Base-by-base conservation (phyloP, 2,113 vertebrate genomes). In the Ctenodactylus gundi region DNA sequence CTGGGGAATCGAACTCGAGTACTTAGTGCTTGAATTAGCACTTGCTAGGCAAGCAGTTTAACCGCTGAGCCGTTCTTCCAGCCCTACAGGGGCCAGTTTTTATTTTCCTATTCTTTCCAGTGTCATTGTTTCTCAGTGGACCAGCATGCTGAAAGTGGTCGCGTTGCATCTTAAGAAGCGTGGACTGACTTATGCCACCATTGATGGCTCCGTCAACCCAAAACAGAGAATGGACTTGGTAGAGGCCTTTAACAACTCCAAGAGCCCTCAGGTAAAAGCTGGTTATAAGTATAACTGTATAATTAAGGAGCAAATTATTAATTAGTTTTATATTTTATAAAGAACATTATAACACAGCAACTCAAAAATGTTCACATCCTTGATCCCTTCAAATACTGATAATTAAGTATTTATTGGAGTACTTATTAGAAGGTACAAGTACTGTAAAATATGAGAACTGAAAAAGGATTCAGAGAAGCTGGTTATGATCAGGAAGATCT, bases 121-220 rank as follows among this genome's bases (percentile, higher is more conserved):
- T 58, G 99, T 99, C 93, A 98, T 99, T 34, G 99, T 99, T 76
- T 99, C 99, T 44, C 99, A 99, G 97, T 99, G 99, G 99, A 99
- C 99, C 2, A 99, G 99, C 96, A 99, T 99, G 99, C 97, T 99
- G 82, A 97, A 90, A 6, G 98, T 99, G 10, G 99, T 99, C 58
- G 99, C 99, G 0, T 89, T 98, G 76, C 99, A 99, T 72, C 98
- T 99, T 68, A 92, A 93, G 92, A 96, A 29, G 36, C 97, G 98
- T 3, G 98, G 98, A 27, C 94, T 99, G 85, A 98, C 94, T 2
- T 99, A 98, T 0, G 98, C 94, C 6, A 98, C 98, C 2, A 98
- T 99, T 1, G 99, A 99, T 21, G 99, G 99, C 29, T 98, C 99
- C 0, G 98, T 99, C 94, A 99, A 98, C 95, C 99, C 99, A 67